Evolutionary conservation across 2,797 vertebrate genomes (phyloP).

Genomic region (Aselliscus stoliczkanus): DNA sequence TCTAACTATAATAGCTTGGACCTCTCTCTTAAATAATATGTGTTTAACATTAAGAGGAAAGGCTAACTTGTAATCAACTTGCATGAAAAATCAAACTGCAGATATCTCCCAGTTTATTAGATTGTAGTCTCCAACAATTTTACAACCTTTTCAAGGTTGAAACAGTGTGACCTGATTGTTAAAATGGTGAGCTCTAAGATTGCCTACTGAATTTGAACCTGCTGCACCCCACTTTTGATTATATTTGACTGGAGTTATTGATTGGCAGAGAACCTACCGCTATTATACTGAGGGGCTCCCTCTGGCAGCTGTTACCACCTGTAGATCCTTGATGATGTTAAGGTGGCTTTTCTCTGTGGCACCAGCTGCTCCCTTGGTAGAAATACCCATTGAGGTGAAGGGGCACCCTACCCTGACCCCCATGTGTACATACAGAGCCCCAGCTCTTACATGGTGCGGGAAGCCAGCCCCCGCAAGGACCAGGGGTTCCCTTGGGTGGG

Average conservation of each 20-base stretch:
- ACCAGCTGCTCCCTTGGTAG: not conserved
- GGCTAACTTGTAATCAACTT: not conserved
- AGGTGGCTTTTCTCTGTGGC: not conserved
- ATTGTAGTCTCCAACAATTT: not conserved
- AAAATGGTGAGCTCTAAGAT: not conserved
- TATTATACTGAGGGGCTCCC: not conserved
- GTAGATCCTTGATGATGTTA: not conserved
- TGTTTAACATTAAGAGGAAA: not conserved
- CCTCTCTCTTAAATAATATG: not conserved
- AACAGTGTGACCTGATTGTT: not conserved
- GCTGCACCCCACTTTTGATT: not conserved
- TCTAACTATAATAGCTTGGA: not conserved
- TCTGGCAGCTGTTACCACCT: not conserved
- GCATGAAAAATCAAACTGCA: not conserved
- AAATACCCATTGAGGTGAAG: not conserved
- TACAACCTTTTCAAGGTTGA: not conserved
- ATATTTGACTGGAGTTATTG: not conserved
- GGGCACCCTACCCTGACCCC: too few species aligned
- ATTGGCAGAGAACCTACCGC: not conserved
- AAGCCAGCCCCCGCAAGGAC: too few species aligned
- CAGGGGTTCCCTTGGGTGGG: too few species aligned
- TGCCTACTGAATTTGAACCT: not conserved
- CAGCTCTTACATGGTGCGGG: not conserved
- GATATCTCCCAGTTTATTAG: not conserved
- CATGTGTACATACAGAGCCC: not conserved